Conservation (phyloP, 2,888 invertebrate genomes). For the Andrena camellia region DNA sequence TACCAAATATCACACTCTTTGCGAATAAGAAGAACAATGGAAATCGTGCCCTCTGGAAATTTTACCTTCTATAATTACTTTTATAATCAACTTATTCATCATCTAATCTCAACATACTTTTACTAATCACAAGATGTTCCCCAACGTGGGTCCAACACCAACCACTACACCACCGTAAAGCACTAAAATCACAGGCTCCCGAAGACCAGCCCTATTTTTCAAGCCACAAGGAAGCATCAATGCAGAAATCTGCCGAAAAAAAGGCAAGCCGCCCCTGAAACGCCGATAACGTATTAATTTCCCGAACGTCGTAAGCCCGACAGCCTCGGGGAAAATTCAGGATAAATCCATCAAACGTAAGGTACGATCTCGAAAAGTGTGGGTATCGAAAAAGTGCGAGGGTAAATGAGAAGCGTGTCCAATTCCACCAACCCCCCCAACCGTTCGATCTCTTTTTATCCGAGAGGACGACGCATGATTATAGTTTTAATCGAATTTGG, state of each 20-base stretch:
- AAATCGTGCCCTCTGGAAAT: too few species aligned
- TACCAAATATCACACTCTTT: too few species aligned
- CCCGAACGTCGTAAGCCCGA: background rate
- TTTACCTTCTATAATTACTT: too few species aligned
- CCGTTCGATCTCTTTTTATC: slow-evolving; percentile 38
- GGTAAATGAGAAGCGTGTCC: slow-evolving; percentile 48
- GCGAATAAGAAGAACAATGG: too few species aligned
- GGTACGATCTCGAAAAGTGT: background rate
- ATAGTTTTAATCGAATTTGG: slow-evolving; percentile 76
- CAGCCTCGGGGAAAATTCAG: background rate
- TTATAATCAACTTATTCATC: too few species aligned
- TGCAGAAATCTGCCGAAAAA: background rate
- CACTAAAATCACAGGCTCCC: too few species aligned
- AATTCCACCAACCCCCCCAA: slow-evolving; percentile 30
- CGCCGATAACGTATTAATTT: background rate
- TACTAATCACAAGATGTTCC: too few species aligned
- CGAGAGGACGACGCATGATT: slow-evolving; percentile 50
- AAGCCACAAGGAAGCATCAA: background rate
- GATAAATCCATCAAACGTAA: slow-evolving; percentile 7
- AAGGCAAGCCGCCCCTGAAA: background rate
- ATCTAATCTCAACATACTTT: too few species aligned
- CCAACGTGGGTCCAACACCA: too few species aligned
- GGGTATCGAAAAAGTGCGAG: background rate
- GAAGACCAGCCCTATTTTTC: background rate
- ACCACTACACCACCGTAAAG: too few species aligned